These are phyloP conservation scores for Sinhomidia bicolor DNA, from an alignment of 2,888 invertebrate species.

Conservation along the genomic window DNA sequence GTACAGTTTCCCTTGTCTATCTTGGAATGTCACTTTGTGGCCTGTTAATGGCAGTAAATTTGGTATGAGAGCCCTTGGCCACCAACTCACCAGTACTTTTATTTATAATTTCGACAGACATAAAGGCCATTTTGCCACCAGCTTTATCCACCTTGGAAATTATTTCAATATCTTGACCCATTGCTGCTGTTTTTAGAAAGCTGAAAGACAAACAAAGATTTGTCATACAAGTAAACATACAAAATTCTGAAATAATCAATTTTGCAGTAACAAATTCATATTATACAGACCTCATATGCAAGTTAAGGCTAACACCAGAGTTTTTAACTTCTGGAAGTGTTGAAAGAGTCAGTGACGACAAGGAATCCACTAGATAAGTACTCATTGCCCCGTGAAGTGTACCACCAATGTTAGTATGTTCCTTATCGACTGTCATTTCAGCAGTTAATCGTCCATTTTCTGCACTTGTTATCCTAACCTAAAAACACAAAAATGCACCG, in stretches of 20 bases:
- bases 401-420: slow-evolving; percentile 82
- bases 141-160: slow-evolving; percentile 89
- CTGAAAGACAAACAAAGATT: slow-evolving; percentile 83
- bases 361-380: slow-evolving; percentile 88
- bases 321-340: slow-evolving; percentile 85
- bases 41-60: slow-evolving; percentile 84
- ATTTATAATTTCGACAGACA: slow-evolving; percentile 90
- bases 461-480: slow-evolving; percentile 83
- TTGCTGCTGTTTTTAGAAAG: slow-evolving; percentile 88
- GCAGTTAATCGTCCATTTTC: slow-evolving; percentile 88
- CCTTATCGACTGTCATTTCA: slow-evolving; percentile 81
- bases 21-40: slow-evolving; percentile 46
- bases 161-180: slow-evolving; percentile 90
- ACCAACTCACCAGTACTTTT: slow-evolving; percentile 88
- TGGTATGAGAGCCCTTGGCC: slow-evolving; percentile 93
- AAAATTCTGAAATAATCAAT: background rate
- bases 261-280: background rate
- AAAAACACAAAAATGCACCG: background rate
- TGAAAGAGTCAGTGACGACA: slow-evolving; percentile 90
- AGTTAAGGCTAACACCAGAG: slow-evolving; percentile 91
- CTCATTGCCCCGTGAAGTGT: slow-evolving; percentile 93
- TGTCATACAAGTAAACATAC: background rate
- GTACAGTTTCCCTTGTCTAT: too few species aligned
- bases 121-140: slow-evolving; percentile 91
- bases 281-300: slow-evolving; percentile 87